Evolutionary conservation across 2,113 vertebrate genomes (phyloP).

Genomic region (Anarhynchus alexandrinus): DNA sequence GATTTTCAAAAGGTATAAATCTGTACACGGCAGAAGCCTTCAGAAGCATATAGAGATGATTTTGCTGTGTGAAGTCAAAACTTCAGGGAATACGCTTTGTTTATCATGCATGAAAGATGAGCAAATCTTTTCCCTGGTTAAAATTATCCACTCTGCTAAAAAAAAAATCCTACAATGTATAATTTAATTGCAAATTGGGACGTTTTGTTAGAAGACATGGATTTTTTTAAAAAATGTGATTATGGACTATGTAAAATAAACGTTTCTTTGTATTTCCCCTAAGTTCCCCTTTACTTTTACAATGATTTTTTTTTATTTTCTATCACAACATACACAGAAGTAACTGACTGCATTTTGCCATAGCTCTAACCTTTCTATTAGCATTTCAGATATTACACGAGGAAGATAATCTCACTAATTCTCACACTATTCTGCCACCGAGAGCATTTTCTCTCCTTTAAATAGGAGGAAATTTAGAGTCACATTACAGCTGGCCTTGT

Average conservation of each 20-base stretch:
- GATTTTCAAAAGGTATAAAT: neutral
- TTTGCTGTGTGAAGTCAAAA: neutral
- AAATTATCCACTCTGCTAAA: neutral
- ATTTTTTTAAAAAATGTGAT: neutral
- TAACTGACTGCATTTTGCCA: neutral
- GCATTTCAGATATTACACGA: neutral
- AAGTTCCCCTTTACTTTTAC: neutral
- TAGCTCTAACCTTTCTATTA: neutral
- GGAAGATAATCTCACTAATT: neutral
- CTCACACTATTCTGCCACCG: neutral
- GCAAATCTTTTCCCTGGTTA: neutral
- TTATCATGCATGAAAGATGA: neutral
- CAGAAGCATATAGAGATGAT: neutral
- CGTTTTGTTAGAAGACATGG: neutral
- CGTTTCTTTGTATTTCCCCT: neutral
- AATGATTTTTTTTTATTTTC: neutral
- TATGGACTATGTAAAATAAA: neutral
- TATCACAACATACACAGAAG: neutral
- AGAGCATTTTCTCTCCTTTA: neutral
- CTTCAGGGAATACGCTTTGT: neutral
- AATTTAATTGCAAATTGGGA: neutral
- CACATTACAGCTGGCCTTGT: neutral
- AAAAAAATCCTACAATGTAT: neutral
- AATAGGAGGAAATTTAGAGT: neutral
- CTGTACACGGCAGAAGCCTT: neutral